A percentile compares a stretch with the other conserved stretches of the same genome.
Evolutionary conservation across 2,888 invertebrate genomes (phyloP).

Genomic region (Calameuta filiformis): DNA sequence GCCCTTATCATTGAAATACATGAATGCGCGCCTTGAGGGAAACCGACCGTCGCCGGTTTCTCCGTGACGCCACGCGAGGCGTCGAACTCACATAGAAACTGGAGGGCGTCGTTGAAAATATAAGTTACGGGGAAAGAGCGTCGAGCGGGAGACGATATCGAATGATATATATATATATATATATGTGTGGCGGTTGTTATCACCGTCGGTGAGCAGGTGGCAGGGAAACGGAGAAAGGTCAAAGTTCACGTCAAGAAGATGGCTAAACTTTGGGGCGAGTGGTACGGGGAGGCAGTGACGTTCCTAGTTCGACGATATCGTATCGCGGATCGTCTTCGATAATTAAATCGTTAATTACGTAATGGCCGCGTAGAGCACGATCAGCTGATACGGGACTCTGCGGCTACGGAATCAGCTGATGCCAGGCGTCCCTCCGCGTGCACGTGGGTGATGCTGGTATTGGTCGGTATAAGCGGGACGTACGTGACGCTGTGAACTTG

Average conservation of each 20-base stretch:
- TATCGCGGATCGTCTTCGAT: neutral
- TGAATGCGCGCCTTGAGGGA: neutral
- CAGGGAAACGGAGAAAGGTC: neutral
- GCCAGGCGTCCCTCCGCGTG: neutral
- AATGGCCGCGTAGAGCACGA: neutral
- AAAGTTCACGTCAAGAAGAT: neutral
- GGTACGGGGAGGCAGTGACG: neutral
- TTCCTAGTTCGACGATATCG: neutral
- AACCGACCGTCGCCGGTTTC: neutral
- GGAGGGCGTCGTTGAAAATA: neutral
- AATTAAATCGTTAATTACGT: neutral
- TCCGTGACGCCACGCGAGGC: neutral
- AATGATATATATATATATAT: neutral
- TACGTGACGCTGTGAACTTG: neutral
- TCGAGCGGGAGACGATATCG: neutral
- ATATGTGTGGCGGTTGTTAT: neutral
- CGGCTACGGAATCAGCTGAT: neutral
- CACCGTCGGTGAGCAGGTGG: neutral
- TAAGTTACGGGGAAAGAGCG: neutral
- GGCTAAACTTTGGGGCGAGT: neutral
- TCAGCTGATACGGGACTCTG: neutral
- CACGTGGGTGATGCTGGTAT: neutral
- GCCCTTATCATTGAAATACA: conserved; percentile 1
- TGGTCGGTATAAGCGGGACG: neutral
- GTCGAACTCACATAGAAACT: neutral